These are phyloP conservation scores for Halocaridina rubra DNA, from an alignment of 2,888 invertebrate species.

Conservation along the genomic window DNA sequence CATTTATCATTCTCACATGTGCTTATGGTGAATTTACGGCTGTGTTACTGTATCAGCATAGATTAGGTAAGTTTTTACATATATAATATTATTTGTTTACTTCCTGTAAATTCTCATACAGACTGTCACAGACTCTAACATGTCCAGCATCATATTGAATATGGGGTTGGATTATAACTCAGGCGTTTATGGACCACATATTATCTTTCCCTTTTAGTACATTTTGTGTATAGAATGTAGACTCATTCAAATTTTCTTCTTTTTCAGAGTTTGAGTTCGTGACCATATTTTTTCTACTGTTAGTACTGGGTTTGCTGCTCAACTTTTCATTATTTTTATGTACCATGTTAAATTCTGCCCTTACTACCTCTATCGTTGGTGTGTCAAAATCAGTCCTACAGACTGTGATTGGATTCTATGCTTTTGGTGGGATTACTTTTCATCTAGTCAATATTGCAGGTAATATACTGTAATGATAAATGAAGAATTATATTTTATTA, in stretches of 20 bases:
- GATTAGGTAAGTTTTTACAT: neutral
- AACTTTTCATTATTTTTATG: constrained; percentile 70
- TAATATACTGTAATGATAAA: too few relatives aligned
- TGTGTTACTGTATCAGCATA: neutral
- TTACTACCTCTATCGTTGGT: constrained; percentile 70
- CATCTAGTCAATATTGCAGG: constrained; percentile 66
- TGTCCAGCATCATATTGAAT: neutral
- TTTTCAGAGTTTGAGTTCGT: constrained; percentile 65
- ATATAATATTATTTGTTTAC: neutral
- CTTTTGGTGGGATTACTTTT: constrained; percentile 68
- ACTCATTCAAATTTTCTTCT: too few relatives aligned
- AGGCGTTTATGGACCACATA: neutral
- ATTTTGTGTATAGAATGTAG: too few relatives aligned
- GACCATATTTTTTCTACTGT: constrained; percentile 66
- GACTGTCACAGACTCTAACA: too few relatives aligned
- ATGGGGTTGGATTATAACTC: neutral
- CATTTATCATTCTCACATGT: constrained; percentile 66
- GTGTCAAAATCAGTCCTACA: constrained; percentile 69
- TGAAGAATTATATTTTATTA: too few relatives aligned
- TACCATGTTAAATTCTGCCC: constrained; percentile 69
- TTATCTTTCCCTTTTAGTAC: constrained; percentile 49
- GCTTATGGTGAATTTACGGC: constrained; percentile 65
- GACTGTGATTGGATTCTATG: constrained; percentile 68
- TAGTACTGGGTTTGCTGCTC: constrained; percentile 67
- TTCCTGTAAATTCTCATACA: neutral